Conservation (phyloP, 2,888 invertebrate genomes). For the Digitonthophagus gazella region DNA sequence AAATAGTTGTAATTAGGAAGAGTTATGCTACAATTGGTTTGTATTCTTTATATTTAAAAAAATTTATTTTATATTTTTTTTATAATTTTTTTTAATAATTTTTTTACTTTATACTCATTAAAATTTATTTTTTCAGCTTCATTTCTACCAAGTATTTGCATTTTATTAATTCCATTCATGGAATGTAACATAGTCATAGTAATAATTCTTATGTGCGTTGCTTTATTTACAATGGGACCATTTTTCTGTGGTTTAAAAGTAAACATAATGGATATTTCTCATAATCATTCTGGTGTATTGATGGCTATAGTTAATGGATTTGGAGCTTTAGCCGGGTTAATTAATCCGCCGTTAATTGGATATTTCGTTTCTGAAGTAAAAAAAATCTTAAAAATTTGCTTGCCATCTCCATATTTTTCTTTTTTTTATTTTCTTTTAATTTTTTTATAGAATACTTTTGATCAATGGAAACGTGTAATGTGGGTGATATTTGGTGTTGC, state of each 20-base stretch:
- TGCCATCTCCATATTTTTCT: too few species aligned
- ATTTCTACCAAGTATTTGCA: slow-evolving; percentile 61
- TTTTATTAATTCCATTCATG: slow-evolving; percentile 62
- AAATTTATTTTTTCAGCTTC: slow-evolving; percentile 58
- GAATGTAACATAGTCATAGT: slow-evolving; percentile 58
- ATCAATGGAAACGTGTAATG: slow-evolving; percentile 76
- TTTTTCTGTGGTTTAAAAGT: slow-evolving; percentile 69
- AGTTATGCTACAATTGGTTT: slow-evolving; percentile 14
- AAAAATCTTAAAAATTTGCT: too few species aligned
- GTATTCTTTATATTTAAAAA: too few species aligned
- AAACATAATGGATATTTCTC: slow-evolving; percentile 63
- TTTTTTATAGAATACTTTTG: slow-evolving; percentile 60
- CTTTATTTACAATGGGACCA: slow-evolving; percentile 67
- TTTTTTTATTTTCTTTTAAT: too few species aligned
- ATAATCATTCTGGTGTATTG: slow-evolving; percentile 63
- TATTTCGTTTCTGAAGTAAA: slow-evolving; percentile 60
- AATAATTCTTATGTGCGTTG: slow-evolving; percentile 57
- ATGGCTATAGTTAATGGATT: slow-evolving; percentile 65
- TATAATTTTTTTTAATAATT: not conserved
- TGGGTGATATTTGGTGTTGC: slow-evolving; percentile 75
- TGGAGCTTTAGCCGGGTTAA: slow-evolving; percentile 61
- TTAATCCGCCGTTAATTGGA: slow-evolving; percentile 61
- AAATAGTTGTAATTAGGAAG: slow-evolving; percentile 7
- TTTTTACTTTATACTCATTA: too few species aligned
- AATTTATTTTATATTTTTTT: not conserved